Conservation (phyloP, 2,113 vertebrate species). For the Hemicordylus capensis region DNA sequence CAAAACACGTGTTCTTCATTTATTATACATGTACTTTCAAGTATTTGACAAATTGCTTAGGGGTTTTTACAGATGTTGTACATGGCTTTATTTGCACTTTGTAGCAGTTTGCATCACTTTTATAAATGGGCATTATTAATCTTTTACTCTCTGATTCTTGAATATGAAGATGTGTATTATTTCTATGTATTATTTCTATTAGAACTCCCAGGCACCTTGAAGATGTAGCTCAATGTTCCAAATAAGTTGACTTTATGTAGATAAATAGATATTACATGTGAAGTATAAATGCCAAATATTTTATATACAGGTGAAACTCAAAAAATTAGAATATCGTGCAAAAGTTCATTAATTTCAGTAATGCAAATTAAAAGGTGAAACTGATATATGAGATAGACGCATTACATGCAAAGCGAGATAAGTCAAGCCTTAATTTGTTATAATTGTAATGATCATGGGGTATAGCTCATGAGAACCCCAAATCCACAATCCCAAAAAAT, state of each 20-base stretch:
- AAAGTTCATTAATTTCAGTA: no score
- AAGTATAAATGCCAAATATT: neutral
- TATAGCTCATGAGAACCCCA: no score
- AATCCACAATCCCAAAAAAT: no score
- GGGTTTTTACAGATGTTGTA: constrained; percentile 67
- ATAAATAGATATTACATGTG: neutral
- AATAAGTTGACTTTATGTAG: neutral
- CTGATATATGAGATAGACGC: no score
- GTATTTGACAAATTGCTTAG: constrained; percentile 72
- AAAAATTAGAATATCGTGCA: no score
- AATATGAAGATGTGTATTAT: neutral
- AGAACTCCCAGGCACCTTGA: neutral
- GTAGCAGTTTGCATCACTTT: constrained; percentile 47
- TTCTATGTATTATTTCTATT: neutral
- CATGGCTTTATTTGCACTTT: constrained; percentile 63
- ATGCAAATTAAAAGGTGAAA: no score
- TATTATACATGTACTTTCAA: constrained; percentile 67
- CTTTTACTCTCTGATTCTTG: neutral
- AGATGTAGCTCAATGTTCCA: constrained; percentile 16
- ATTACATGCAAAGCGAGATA: no score
- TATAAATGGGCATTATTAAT: constrained; percentile 34
- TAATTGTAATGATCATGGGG: no score
- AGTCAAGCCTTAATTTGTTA: no score
- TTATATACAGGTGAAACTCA: no score
- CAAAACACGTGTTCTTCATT: constrained; percentile 77